Evolutionary conservation across 23 tunicate species (phyloP), one percentile per base, ranked within the genome.

Genomic region (Aplidium turbinatum): DNA sequence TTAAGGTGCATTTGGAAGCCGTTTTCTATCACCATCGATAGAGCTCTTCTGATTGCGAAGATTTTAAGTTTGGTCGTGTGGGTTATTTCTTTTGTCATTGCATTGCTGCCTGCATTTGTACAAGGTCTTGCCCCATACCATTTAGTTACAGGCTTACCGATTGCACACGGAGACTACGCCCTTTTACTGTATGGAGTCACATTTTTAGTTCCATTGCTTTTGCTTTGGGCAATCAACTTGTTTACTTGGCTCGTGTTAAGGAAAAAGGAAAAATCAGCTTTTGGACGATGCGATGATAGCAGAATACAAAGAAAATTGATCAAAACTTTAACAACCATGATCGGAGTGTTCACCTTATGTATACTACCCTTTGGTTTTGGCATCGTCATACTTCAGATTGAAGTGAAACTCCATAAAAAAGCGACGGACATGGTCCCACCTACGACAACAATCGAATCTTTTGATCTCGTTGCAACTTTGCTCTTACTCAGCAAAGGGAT

Each of bases 401-500:
- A n/a, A n/a, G n/a, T n/a, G n/a, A n/a, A n/a, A n/a, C n/a, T n/a
- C n/a, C n/a, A n/a, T n/a, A n/a, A n/a, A n/a, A n/a, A n/a, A n/a
- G n/a, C n/a, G n/a, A n/a, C n/a, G n/a, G n/a, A n/a, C n/a, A n/a
- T n/a, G n/a, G n/a, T n/a, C n/a, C n/a, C n/a, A n/a, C n/a, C n/a
- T n/a, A n/a, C n/a, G n/a, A n/a, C n/a, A n/a, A n/a, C n/a, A n/a
- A n/a, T n/a, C n/a, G n/a, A 65, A 27, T 24, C 48, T 3, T 65
- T 35, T 21, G 72, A 65, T 6, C 50, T 65, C 5, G 50, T 65
- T 9, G 72, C 50, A 16, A 65, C 72, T 23, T 28, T 65, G 29
- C 36, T 65, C 27, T 5, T 65, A 2, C 28, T 65, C 22, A 65
- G 72, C 72, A 65, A 65, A 23, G 72, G 72, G 38, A 36, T 65